Base-by-base conservation (phyloP, 1,140 invertebrate species). In the Radopholus similis region DNA sequence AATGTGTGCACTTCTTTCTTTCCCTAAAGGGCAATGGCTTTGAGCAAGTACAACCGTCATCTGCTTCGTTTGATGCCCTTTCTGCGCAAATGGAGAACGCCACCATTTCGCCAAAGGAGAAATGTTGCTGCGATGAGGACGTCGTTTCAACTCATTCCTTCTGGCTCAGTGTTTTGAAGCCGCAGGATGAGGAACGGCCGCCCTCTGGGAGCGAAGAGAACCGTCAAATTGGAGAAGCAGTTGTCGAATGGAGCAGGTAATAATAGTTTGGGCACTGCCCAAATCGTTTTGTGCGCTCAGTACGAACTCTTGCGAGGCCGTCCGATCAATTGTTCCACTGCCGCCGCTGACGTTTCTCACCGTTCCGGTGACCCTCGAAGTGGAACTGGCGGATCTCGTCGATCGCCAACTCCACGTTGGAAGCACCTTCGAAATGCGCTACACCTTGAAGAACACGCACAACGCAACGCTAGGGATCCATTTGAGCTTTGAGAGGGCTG, bases 171-270 rank as follows among this genome's bases (percentile, higher is more conserved):
- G 2, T 53, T 13, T 21, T 23, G 51, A 54, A 54, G 18, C 30
- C 35, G 15, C 18, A 23, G 35, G n/a, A 54, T 15, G 35, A 23
- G 42, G n/a, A n/a, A 15, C 28, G 42, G 15, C 57, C 3, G 15
- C 26, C 44, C 47, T 26, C 23, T 6, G 47, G 47, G 30, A 28
- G 18, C 8, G 47, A 51, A 21, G 47, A 51, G 4, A 6, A 51
- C 9, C 47, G 30, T 11, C 47, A 23, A 26, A 28, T 62, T 9
- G 59, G 59, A 23, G 59, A 62, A 8, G 59, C 47, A 34, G 32
- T 62, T 35, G 38, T 62, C 3, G 59, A 62, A 18, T 62, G 59
- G 59, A 62, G 40, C 42, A 62, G 59, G 59, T 60, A 15, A 37
- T 9, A 21, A 8, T 15, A 23, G 6, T 21, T 57, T 21, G 3